Conservation (phyloP, 1,140 invertebrate genomes). For the Cherax destructor region DNA sequence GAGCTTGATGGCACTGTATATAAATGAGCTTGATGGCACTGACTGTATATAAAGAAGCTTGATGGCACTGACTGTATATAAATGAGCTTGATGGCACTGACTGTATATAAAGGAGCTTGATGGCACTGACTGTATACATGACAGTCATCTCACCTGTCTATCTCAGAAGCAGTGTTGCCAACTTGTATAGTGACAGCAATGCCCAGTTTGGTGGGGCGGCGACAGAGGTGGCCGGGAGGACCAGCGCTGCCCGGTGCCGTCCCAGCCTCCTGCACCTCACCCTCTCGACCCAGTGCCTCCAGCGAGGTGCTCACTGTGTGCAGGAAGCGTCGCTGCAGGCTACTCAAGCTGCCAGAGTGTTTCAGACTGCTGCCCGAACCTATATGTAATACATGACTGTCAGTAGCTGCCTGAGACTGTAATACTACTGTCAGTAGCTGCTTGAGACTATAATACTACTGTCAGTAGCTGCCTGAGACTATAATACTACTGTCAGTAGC, state of each 20-base stretch:
- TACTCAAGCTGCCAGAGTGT: constrained; percentile 75
- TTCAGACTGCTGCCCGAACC: constrained; percentile 71
- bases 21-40: too few species aligned
- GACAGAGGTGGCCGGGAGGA: constrained; percentile 68
- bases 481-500: too few species aligned
- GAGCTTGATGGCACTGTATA: too few species aligned
- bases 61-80: too few species aligned
- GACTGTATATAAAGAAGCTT: too few species aligned
- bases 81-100: too few species aligned
- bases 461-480: too few species aligned
- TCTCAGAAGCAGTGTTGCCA: neutral
- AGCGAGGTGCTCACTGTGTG: constrained; percentile 78
- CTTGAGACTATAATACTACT: too few species aligned
- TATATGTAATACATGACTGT: neutral
- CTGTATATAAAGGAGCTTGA: too few species aligned
- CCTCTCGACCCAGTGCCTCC: constrained; percentile 72
- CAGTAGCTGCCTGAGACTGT: neutral
- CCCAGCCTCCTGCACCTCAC: neutral
- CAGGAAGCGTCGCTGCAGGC: constrained; percentile 79
- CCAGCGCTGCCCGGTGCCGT: constrained; percentile 55
- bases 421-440: too few species aligned
- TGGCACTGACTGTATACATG: too few species aligned
- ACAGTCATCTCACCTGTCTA: neutral
- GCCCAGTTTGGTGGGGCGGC: constrained; percentile 77
- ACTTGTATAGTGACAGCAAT: constrained; percentile 75